These are phyloP conservation scores for Falco berigora DNA, from an alignment of 2,797 vertebrate genomes.

Conservation along the genomic window DNA sequence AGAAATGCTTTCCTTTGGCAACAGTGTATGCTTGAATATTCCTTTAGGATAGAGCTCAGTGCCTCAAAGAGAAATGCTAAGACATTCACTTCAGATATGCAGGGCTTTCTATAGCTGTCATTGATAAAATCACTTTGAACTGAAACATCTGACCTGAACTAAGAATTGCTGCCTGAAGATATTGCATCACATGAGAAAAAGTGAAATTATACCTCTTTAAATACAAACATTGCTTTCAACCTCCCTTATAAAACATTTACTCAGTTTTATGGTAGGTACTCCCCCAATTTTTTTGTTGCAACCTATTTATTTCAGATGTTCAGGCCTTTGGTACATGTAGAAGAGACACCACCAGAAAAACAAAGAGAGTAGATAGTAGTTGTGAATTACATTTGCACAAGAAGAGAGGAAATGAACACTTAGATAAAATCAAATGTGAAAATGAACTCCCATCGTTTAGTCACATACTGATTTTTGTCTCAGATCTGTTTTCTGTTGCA, in stretches of 20 bases:
- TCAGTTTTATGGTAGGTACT: neutral
- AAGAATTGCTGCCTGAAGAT: neutral
- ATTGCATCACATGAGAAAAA: neutral
- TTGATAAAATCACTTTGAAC: neutral
- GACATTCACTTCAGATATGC: neutral
- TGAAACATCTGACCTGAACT: neutral
- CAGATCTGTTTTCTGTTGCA: neutral
- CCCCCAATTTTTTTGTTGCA: neutral
- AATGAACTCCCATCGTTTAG: neutral
- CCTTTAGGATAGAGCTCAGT: neutral
- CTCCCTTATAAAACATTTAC: neutral
- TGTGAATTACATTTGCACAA: neutral
- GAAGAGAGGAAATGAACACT: neutral
- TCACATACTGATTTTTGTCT: constrained; percentile 25
- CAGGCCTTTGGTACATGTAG: neutral
- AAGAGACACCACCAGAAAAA: neutral
- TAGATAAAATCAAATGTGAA: neutral
- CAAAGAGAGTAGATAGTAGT: neutral
- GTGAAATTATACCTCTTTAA: neutral
- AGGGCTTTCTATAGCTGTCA: neutral
- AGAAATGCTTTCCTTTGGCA: neutral
- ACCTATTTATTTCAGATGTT: neutral
- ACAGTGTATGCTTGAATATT: neutral
- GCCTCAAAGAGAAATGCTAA: neutral
- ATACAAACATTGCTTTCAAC: neutral